A percentile compares a stretch with the other conserved stretches of the same genome.
These are phyloP conservation scores for Condylostylus longicornis DNA, from an alignment of 1,140 invertebrate species.

Conservation along the genomic window DNA sequence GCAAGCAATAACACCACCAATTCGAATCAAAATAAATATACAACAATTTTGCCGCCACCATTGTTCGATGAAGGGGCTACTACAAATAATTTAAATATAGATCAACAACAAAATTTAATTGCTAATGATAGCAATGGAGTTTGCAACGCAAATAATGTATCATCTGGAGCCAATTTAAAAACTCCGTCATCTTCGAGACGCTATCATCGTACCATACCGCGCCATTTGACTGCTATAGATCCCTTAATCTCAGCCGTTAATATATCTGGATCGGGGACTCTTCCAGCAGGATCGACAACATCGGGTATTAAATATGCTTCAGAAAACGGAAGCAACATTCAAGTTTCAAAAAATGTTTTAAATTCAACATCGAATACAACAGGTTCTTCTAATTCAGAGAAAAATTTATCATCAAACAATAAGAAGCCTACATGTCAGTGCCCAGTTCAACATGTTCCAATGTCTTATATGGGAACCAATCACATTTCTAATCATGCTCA, in stretches of 20 bases:
- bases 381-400: background rate
- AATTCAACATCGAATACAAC: background rate
- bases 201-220: slow-evolving; percentile 31
- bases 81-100: no score
- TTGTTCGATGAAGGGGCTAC: slow-evolving; percentile 7
- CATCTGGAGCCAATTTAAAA: no score
- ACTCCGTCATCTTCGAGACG: slow-evolving; percentile 26
- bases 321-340: background rate
- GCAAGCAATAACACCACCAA: slow-evolving; percentile 14
- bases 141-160: background rate
- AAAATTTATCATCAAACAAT: background rate
- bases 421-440: slow-evolving; percentile 32
- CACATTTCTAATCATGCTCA: slow-evolving; percentile 21
- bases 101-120: slow-evolving; percentile 26
- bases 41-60: slow-evolving; percentile 7
- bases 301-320: background rate
- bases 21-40: slow-evolving; percentile 11
- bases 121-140: slow-evolving; percentile 15
- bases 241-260: slow-evolving; percentile 12
- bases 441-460: slow-evolving; percentile 31
- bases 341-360: slow-evolving; percentile 13
- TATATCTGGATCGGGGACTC: background rate
- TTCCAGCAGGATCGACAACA: background rate
- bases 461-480: slow-evolving; percentile 27
- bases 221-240: slow-evolving; percentile 28